Conservation (phyloP, 1,140 invertebrate genomes). For the Amphibalanus amphitrite region DNA sequence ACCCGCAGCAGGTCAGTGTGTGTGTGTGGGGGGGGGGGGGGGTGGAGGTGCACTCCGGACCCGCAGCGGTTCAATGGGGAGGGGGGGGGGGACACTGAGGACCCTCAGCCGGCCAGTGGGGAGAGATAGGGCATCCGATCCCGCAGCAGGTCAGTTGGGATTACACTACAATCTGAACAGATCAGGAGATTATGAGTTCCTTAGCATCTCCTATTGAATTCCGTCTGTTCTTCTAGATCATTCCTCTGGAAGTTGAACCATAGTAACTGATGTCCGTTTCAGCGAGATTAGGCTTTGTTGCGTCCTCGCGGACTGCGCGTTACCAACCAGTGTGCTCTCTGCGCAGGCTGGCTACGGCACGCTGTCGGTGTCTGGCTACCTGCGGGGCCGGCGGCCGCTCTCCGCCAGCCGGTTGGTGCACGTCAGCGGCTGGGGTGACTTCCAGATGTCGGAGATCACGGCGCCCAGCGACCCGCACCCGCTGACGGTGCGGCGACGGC, state of each 20-base stretch:
- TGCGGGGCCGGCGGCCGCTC: conserved; percentile 51
- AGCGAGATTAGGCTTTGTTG: background rate
- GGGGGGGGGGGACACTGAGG: background rate
- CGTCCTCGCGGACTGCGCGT: background rate
- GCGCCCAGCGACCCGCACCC: background rate
- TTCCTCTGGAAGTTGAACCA: background rate
- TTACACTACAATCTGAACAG: background rate
- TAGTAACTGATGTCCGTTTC: background rate
- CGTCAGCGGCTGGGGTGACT: conserved; percentile 77
- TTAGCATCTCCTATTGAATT: background rate
- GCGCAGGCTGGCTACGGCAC: conserved; percentile 37
- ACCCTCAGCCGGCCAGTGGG: no score
- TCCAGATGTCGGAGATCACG: conserved; percentile 90
- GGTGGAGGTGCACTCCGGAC: conserved; percentile 10
- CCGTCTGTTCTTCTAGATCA: background rate
- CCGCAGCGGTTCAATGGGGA: no score
- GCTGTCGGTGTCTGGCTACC: conserved; percentile 65
- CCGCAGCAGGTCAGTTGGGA: no score
- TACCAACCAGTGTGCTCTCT: conserved; percentile 10
- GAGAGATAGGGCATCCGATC: no score
- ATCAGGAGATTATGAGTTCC: background rate
- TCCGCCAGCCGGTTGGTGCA: conserved; percentile 77
- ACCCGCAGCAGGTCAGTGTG: conserved; percentile 22
- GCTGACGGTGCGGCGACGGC: background rate
- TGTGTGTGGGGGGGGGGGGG: conserved; percentile 4